Evolutionary conservation across 1,140 invertebrate genomes (phyloP).

Genomic region (Callitettix versicolor): DNA sequence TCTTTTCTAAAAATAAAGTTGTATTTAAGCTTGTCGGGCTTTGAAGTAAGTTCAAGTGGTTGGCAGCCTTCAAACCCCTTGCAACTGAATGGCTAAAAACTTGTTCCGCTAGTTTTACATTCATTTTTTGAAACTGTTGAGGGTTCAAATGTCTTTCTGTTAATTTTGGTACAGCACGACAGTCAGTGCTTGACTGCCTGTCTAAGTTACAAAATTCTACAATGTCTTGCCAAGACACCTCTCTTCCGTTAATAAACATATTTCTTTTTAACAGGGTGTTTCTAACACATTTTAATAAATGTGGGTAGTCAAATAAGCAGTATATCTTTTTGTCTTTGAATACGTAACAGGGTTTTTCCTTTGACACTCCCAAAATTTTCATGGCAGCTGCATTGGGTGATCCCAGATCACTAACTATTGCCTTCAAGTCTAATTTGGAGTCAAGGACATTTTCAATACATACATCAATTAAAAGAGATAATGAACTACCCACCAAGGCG

Average conservation of each 20-base stretch:
- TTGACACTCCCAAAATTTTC: background rate
- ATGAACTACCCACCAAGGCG: background rate
- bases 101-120: no score
- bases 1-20: background rate
- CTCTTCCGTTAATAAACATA: background rate
- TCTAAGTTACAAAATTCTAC: conserved; percentile 7
- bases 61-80: background rate
- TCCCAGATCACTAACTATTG: background rate
- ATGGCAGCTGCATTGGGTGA: background rate
- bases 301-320: conserved; percentile 16
- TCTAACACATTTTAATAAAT: conserved; percentile 20
- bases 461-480: background rate
- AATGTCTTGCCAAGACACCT: conserved; percentile 9
- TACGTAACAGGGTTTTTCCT: background rate
- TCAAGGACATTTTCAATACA: background rate
- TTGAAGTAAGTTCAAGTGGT: background rate
- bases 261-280: conserved; percentile 16
- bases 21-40: background rate
- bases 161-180: background rate
- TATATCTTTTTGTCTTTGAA: conserved; percentile 7
- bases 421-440: background rate
- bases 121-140: background rate
- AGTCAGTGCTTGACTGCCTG: background rate
- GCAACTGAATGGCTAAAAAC: background rate
- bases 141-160: background rate